A percentile compares a stretch with the other conserved stretches of the same genome.
Evolutionary conservation across 1,140 invertebrate genomes (phyloP).

Genomic region (Leptestheria dahalacensis): DNA sequence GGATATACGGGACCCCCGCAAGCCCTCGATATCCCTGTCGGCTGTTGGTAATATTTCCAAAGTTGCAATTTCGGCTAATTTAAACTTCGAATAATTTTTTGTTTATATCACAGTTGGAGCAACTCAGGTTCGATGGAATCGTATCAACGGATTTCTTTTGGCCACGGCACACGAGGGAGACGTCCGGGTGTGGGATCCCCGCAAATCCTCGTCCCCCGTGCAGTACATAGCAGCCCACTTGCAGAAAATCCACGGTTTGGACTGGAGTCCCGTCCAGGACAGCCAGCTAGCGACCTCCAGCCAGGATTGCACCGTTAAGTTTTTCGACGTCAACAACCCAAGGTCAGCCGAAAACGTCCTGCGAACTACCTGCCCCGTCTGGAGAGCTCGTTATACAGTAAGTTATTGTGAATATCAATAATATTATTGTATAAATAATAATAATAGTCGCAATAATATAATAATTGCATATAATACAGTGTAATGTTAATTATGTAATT

Average conservation of each 20-base stretch:
- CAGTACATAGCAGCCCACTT: constrained; percentile 88
- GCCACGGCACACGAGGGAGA: constrained; percentile 92
- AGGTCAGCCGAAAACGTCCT: constrained; percentile 63
- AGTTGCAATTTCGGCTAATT: not conserved
- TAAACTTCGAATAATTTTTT: not conserved
- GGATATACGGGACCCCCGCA: constrained; percentile 72
- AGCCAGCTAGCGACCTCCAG: constrained; percentile 78
- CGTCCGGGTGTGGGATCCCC: constrained; percentile 85
- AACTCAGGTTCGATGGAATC: constrained; percentile 87
- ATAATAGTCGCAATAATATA: not conserved
- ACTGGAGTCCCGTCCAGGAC: constrained; percentile 78
- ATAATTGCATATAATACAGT: too few relatives aligned
- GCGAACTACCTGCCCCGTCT: constrained; percentile 72
- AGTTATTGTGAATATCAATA: constrained; percentile 19
- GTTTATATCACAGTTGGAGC: constrained; percentile 51
- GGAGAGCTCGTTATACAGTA: constrained; percentile 80
- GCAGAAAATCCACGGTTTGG: constrained; percentile 75
- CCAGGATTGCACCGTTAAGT: constrained; percentile 87
- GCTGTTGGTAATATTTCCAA: constrained; percentile 44
- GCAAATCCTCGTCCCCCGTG: constrained; percentile 68
- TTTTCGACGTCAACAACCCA: constrained; percentile 78
- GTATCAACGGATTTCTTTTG: constrained; percentile 60
- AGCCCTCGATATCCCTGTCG: constrained; percentile 62
- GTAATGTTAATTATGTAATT: too few relatives aligned
- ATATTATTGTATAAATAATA: constrained; percentile 8